Conservation (phyloP, 2,797 vertebrate genomes). For the Onychomys leucogaster region DNA sequence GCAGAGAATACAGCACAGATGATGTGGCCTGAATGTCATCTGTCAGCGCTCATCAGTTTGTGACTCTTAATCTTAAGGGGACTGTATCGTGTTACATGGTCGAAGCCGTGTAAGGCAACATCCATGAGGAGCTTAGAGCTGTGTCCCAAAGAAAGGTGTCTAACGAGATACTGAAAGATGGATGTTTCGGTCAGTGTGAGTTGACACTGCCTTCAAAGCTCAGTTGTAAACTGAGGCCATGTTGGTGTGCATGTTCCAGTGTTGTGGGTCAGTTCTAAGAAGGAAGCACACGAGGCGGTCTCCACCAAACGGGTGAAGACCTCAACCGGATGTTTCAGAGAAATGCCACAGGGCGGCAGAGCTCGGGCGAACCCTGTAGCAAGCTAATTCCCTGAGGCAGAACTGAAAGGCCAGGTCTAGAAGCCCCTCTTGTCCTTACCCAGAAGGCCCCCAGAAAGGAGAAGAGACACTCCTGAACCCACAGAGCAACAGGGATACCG, state of each 20-base stretch:
- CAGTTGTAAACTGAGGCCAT: background rate
- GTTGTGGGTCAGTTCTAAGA: background rate
- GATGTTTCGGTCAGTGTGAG: background rate
- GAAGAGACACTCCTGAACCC: background rate
- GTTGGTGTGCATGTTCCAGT: background rate
- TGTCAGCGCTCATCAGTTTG: background rate
- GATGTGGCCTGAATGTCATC: background rate
- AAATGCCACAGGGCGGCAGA: fast-evolving
- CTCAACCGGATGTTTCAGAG: fast-evolving
- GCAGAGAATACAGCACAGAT: background rate
- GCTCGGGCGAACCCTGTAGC: fast-evolving
- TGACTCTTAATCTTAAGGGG: no score
- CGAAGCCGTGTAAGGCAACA: background rate
- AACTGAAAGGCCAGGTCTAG: background rate
- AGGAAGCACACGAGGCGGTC: no score
- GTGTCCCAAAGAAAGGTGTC: background rate
- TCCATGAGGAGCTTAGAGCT: background rate
- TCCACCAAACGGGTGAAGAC: background rate
- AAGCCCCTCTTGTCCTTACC: background rate
- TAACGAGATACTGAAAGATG: background rate
- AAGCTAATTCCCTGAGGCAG: background rate
- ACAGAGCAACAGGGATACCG: fast-evolving
- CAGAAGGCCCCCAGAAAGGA: background rate
- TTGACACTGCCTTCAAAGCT: background rate
- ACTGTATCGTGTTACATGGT: background rate